Percentiles rank a stretch among this genome's conserved stretches.
Evolutionary conservation across 2,888 invertebrate species (phyloP).

Genomic region (Ceramica pisi): DNA sequence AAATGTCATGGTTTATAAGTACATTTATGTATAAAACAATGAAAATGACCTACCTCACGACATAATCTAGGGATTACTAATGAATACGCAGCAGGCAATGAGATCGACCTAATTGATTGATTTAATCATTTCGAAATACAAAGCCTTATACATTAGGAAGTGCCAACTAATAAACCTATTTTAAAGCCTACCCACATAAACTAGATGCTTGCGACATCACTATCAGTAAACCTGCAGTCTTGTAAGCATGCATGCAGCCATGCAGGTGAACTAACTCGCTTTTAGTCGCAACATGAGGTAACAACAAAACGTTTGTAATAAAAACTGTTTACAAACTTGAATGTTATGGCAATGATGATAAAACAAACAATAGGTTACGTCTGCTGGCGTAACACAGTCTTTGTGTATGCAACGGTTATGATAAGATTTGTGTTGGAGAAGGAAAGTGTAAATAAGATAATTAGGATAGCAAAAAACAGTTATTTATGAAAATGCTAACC

Average conservation of each 20-base stretch:
- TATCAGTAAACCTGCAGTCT: slow-evolving; percentile 8
- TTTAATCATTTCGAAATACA: not conserved
- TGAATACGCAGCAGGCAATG: not conserved
- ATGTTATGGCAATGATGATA: slow-evolving; percentile 46
- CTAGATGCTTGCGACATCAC: slow-evolving; percentile 22
- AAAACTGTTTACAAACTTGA: slow-evolving; percentile 50
- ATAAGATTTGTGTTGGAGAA: slow-evolving; percentile 10
- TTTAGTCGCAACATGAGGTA: slow-evolving; percentile 26
- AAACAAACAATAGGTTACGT: slow-evolving; percentile 47
- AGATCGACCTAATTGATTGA: not conserved
- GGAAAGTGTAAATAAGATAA: not conserved
- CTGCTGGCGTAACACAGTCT: slow-evolving; percentile 4
- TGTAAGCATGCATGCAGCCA: slow-evolving; percentile 11
- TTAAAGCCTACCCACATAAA: not conserved
- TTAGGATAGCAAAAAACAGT: not conserved
- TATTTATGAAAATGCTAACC: too few relatives aligned
- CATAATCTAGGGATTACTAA: not conserved
- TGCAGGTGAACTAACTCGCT: slow-evolving; percentile 17
- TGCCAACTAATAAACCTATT: not conserved
- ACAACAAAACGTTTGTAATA: slow-evolving; percentile 24
- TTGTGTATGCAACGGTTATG: not conserved
- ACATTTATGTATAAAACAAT: not conserved
- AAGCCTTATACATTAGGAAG: not conserved
- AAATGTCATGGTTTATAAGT: too few relatives aligned
- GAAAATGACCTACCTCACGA: not conserved